Percentiles rank a stretch among this genome's conserved stretches.
These are phyloP conservation scores for Diogma glabrata DNA, from an alignment of 2,888 invertebrate genomes.

Conservation along the genomic window DNA sequence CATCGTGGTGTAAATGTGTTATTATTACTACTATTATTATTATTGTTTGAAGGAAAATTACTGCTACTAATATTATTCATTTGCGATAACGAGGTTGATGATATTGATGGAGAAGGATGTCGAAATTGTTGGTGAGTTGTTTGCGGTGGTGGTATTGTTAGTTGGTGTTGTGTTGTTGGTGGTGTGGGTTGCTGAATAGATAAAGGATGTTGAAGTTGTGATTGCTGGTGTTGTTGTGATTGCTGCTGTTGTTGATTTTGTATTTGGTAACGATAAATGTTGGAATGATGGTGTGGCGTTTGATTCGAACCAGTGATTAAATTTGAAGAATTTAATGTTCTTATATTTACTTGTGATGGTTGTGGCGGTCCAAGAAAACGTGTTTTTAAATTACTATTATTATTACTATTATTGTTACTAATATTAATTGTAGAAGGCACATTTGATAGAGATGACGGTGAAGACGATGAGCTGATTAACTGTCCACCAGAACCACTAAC, in stretches of 20 bases:
- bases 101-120: slow-evolving; percentile 7
- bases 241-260: slow-evolving; percentile 23
- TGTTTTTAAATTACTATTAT: slow-evolving; percentile 8
- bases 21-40: too few relatives aligned
- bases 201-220: slow-evolving; percentile 17
- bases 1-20: slow-evolving; percentile 34
- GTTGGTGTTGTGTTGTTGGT: slow-evolving; percentile 9
- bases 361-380: slow-evolving; percentile 19
- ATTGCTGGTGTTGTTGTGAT: slow-evolving; percentile 17
- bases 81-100: slow-evolving; percentile 12
- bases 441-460: slow-evolving; percentile 5
- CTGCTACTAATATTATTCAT: slow-evolving; percentile 16
- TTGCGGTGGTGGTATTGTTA: slow-evolving; percentile 20
- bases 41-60: slow-evolving; percentile 12
- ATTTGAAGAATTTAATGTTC: slow-evolving; percentile 4
- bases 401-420: slow-evolving; percentile 9
- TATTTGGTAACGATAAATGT: slow-evolving; percentile 18
- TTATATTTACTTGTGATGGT: slow-evolving; percentile 8
- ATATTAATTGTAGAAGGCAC: slow-evolving; percentile 7
- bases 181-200: slow-evolving; percentile 20
- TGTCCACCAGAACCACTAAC: neutral
- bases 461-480: neutral
- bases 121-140: slow-evolving; percentile 18
- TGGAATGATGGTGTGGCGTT: slow-evolving; percentile 6
- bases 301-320: neutral